Evolutionary conservation across 2,113 vertebrate genomes (phyloP).

Genomic region (Aspiorhynchus laticeps): DNA sequence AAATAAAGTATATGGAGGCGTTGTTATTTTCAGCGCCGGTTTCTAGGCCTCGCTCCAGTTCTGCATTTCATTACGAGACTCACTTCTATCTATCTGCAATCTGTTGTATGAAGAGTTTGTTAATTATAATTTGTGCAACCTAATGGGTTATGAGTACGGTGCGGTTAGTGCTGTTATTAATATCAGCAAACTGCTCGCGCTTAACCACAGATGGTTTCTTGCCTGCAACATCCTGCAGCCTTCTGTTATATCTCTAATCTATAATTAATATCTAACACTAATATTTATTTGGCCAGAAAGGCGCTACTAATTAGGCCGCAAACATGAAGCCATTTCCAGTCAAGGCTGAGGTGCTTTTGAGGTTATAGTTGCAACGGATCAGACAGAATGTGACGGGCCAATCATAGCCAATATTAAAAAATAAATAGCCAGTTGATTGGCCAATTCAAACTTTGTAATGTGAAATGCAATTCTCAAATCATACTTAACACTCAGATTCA

Average conservation of each 20-base stretch:
- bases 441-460: background rate
- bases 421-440: background rate
- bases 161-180: slow-evolving; percentile 45
- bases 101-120: slow-evolving; percentile 48
- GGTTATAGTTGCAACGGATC: background rate
- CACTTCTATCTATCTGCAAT: slow-evolving; percentile 43
- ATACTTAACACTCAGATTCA: background rate
- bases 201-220: slow-evolving; percentile 40
- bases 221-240: slow-evolving; percentile 4
- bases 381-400: background rate
- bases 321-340: background rate
- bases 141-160: slow-evolving; percentile 41
- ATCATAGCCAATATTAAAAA: background rate
- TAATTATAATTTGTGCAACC: slow-evolving; percentile 49
- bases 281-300: slow-evolving; percentile 39
- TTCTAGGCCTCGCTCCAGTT: slow-evolving; percentile 32
- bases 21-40: background rate
- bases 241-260: slow-evolving; percentile 41
- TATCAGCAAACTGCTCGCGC: slow-evolving; percentile 14
- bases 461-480: background rate
- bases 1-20: slow-evolving; percentile 26
- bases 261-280: slow-evolving; percentile 39
- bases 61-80: slow-evolving; percentile 11
- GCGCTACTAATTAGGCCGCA: slow-evolving; percentile 16
- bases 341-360: background rate